phyloP scores from a whole-genome alignment of 2,797 vertebrate species.

The Pseudomugil tenellus region DNA sequence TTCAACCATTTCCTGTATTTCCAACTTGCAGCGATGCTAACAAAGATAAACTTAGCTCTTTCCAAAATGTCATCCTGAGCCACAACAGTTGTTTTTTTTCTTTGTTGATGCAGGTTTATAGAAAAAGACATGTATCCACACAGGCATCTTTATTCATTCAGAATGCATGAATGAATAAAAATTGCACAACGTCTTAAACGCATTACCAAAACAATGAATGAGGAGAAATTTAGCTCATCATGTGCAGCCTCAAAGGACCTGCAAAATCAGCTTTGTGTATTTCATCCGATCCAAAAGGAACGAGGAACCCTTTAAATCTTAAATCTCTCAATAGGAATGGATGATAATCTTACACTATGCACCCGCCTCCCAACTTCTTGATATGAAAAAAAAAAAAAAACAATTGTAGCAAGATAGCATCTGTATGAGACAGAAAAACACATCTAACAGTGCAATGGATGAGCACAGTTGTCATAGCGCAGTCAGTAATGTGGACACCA shows the following conservation, averaged over 20 bases:
- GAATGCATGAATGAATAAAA: constrained; percentile 13
- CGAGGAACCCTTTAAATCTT: constrained; percentile 49
- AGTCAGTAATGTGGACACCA: constrained; percentile 62
- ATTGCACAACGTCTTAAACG: constrained; percentile 30
- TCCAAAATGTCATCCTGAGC: neutral
- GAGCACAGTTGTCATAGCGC: constrained; percentile 62
- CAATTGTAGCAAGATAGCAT: constrained; percentile 60
- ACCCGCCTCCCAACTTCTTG: constrained; percentile 45
- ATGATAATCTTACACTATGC: constrained; percentile 55
- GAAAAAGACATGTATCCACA: constrained; percentile 6
- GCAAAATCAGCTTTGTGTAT: constrained; percentile 46
- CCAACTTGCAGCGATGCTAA: neutral
- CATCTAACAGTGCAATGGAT: constrained; percentile 53
- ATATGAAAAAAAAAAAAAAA: constrained; percentile 65
- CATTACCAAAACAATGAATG: constrained; percentile 24
- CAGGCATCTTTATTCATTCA: constrained; percentile 12
- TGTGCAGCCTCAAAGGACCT: constrained; percentile 35
- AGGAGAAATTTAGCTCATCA: constrained; percentile 35
- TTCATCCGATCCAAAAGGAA: constrained; percentile 57
- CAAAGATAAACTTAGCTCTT: neutral
- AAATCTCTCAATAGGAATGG: constrained; percentile 59
- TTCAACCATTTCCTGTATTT: constrained; percentile 5
- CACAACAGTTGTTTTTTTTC: neutral
- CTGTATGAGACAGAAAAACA: constrained; percentile 51
- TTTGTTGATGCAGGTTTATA: no score